Evolutionary conservation across 2,113 vertebrate species (phyloP).

Genomic region (Marcusenius ussheri): DNA sequence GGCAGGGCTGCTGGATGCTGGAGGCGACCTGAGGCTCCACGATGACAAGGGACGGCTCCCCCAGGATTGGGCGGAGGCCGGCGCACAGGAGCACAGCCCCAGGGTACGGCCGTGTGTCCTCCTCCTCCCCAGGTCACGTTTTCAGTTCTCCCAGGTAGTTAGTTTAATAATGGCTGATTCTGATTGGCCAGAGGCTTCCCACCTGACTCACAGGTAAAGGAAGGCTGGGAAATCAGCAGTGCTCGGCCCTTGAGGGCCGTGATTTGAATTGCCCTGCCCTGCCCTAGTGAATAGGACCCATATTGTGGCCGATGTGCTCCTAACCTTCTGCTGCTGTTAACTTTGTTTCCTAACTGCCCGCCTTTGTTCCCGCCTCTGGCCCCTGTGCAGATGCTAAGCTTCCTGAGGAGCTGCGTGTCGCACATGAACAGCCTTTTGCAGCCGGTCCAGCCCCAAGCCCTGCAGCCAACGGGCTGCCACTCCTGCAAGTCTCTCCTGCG

Average conservation of each 20-base stretch:
- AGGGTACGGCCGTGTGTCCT: slow-evolving; percentile 44
- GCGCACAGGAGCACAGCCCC: slow-evolving; percentile 54
- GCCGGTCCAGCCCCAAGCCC: slow-evolving; percentile 3
- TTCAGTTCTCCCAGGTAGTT: too few species aligned
- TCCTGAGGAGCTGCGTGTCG: slow-evolving; percentile 63
- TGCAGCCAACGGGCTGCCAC: slow-evolving; percentile 13
- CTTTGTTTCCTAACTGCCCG: not conserved
- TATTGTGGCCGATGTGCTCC: not conserved
- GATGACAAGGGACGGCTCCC: slow-evolving; percentile 62
- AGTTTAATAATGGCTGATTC: too few species aligned
- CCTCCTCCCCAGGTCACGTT: too few species aligned
- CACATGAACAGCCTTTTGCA: slow-evolving; percentile 63
- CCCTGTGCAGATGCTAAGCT: slow-evolving; percentile 64
- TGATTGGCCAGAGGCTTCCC: too few species aligned
- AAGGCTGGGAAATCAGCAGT: too few species aligned
- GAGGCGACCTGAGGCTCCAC: slow-evolving; percentile 73
- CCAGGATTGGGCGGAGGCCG: slow-evolving; percentile 63
- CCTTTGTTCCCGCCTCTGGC: not conserved
- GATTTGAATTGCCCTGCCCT: too few species aligned
- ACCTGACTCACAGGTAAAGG: too few species aligned
- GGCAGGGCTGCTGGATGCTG: slow-evolving; percentile 67
- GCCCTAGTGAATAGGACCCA: not conserved
- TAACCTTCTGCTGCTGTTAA: not conserved
- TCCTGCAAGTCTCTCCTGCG: slow-evolving; percentile 57
- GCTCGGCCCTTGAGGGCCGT: too few species aligned